Conservation (phyloP, 2,113 vertebrate species). For the Pelmatolapia mariae region DNA sequence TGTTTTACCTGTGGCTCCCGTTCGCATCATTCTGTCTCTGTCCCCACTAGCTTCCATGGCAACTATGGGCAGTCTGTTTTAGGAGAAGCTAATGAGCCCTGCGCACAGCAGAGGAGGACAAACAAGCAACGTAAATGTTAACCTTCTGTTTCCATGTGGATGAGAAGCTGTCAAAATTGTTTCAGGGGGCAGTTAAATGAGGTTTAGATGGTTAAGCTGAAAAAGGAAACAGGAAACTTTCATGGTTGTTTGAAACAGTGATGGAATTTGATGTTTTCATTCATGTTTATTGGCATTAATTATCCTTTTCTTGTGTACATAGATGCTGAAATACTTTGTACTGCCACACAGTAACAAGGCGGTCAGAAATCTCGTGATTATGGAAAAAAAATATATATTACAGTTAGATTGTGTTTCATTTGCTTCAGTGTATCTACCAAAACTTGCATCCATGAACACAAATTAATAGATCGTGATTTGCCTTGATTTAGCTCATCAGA, state of each 20-base stretch:
- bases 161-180: background rate
- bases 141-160: background rate
- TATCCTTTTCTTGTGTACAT: background rate
- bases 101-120: background rate
- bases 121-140: background rate
- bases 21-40: background rate
- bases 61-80: constrained; percentile 1
- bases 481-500: background rate
- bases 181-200: background rate
- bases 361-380: background rate
- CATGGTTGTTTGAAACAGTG: background rate
- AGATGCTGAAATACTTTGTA: background rate
- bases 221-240: background rate
- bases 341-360: background rate
- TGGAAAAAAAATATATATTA: rapidly evolving
- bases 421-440: background rate
- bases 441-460: background rate
- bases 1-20: background rate
- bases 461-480: background rate
- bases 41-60: constrained; percentile 30
- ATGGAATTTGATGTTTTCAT: background rate
- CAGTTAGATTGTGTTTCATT: background rate
- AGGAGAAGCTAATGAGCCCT: background rate
- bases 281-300: background rate
- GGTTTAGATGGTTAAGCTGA: background rate